phyloP scores from a whole-genome alignment of 2,113 vertebrate genomes.

The sheep (Ovis aries) region DNA sequence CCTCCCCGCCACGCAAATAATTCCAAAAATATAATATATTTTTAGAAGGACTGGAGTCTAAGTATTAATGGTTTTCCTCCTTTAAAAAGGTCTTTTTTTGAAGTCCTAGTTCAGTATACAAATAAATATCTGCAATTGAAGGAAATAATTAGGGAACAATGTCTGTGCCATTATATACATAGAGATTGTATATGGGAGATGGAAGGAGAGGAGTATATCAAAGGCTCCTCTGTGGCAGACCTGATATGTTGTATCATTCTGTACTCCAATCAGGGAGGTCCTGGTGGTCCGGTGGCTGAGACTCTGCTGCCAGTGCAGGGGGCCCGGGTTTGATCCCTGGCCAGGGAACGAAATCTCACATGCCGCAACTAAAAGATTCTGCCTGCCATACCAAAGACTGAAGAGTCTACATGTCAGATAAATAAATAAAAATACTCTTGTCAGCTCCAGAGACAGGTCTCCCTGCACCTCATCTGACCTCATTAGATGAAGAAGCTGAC shows the following conservation, averaged over 20 bases:
- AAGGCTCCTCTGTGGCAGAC: not conserved
- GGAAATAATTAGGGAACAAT: not conserved
- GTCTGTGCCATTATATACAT: not conserved
- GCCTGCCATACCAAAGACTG: not conserved
- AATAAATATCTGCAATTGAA: not conserved
- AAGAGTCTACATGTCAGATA: not conserved
- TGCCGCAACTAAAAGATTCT: not conserved
- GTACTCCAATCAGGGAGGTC: rapidly evolving
- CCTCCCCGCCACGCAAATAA: not conserved
- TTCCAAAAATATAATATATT: not conserved
- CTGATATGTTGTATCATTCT: not conserved
- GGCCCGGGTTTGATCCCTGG: not conserved
- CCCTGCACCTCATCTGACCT: not conserved
- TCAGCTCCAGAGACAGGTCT: not conserved
- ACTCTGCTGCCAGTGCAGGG: not conserved
- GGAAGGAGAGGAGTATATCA: not conserved
- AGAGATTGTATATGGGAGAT: not conserved
- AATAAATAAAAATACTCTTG: rapidly evolving
- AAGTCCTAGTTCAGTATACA: not conserved
- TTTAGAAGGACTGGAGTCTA: not conserved
- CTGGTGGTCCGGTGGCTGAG: not conserved
- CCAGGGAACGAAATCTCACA: not conserved
- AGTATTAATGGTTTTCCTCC: not conserved
- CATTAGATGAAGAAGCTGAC: not conserved
- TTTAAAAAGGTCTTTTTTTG: not conserved